Evolutionary conservation across 2,888 invertebrate genomes (phyloP).

Genomic region (Campopleginae sp.): DNA sequence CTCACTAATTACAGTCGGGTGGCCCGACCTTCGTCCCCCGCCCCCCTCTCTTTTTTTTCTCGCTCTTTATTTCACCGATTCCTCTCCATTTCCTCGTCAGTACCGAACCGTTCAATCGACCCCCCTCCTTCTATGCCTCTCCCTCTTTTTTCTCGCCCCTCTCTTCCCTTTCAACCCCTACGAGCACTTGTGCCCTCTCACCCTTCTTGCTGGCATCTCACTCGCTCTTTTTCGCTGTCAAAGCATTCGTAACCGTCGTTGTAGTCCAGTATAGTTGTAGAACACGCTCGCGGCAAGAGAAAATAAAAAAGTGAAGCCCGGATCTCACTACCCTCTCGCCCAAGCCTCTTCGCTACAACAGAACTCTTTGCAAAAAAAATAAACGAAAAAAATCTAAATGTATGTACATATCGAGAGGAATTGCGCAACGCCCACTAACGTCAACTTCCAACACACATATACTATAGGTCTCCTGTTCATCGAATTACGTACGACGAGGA

Average conservation of each 20-base stretch:
- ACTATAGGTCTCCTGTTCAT: constrained; percentile 74
- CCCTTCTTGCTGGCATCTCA: constrained; percentile 32
- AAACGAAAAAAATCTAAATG: background rate
- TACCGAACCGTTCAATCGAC: constrained; percentile 42
- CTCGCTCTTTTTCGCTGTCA: constrained; percentile 54
- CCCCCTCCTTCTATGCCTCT: constrained; percentile 6
- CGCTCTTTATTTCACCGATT: constrained; percentile 22
- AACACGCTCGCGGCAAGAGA: constrained; percentile 78
- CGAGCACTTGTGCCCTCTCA: constrained; percentile 64
- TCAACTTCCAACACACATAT: constrained; percentile 56
- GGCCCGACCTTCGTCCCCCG: constrained; percentile 69
- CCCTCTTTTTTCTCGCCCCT: constrained; percentile 53
- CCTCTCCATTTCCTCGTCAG: constrained; percentile 53
- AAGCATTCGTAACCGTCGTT: background rate
- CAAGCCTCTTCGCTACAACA: constrained; percentile 53
- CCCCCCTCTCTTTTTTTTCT: constrained; percentile 1
- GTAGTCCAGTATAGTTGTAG: constrained; percentile 64
- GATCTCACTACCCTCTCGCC: constrained; percentile 73
- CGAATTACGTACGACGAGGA: constrained; percentile 74
- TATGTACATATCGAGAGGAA: constrained; percentile 79
- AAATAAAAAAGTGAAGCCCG: constrained; percentile 61
- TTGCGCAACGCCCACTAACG: constrained; percentile 74
- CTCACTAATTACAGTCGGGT: constrained; percentile 85
- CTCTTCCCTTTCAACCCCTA: constrained; percentile 36
- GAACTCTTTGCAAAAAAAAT: constrained; percentile 69